These are phyloP conservation scores for Podabrus alpinus DNA, from an alignment of 2,888 invertebrate genomes.

Conservation along the genomic window DNA sequence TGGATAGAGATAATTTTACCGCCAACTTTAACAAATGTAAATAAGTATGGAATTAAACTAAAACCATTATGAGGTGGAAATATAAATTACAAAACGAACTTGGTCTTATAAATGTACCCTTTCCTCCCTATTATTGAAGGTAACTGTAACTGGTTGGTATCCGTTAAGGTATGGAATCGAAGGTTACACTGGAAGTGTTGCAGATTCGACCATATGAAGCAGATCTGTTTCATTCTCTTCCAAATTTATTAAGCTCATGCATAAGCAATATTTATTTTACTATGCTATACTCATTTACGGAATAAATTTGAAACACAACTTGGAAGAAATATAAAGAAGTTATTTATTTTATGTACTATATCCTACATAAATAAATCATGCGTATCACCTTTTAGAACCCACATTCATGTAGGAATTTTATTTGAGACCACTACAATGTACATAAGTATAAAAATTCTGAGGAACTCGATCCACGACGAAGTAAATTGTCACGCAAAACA, in stretches of 20 bases:
- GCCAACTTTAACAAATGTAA: too few species aligned
- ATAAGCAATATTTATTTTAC: not conserved
- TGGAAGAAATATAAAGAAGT: not conserved
- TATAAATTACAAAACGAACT: too few species aligned
- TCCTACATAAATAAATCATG: slow-evolving; percentile 26
- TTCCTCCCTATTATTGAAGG: too few species aligned
- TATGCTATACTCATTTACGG: not conserved
- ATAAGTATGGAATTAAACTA: too few species aligned
- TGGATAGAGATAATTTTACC: too few species aligned
- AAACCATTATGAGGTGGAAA: too few species aligned
- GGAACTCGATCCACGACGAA: slow-evolving; percentile 31
- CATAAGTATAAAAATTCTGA: slow-evolving; percentile 34
- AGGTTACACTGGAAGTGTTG: too few species aligned
- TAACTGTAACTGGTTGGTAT: too few species aligned
- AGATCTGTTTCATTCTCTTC: not conserved
- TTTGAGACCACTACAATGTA: slow-evolving; percentile 33
- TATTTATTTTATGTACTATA: slow-evolving; percentile 9
- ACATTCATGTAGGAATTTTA: slow-evolving; percentile 18
- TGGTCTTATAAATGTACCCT: too few species aligned
- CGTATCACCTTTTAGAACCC: slow-evolving; percentile 19
- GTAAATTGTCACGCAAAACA: slow-evolving; percentile 31
- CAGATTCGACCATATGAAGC: not conserved
- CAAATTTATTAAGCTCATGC: not conserved
- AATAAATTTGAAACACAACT: not conserved
- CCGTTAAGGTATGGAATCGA: too few species aligned